Percentiles rank a stretch among this genome's conserved stretches.
phyloP scores from a whole-genome alignment of 2,113 vertebrate genomes.

The Heliornis fulica region DNA sequence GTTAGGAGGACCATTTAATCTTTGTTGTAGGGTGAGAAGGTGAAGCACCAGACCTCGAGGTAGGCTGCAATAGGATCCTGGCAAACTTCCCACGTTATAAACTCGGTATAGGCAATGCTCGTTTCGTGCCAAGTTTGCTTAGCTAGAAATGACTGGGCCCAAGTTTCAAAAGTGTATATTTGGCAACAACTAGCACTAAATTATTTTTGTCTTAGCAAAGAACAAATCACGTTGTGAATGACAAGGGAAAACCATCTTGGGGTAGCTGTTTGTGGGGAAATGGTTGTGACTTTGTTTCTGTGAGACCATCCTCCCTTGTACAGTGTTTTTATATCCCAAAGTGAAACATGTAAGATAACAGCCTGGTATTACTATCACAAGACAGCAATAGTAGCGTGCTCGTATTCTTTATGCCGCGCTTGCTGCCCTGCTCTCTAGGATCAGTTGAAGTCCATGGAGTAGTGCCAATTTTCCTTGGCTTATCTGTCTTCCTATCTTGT shows the following conservation, averaged over 20 bases:
- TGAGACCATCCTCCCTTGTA: not conserved
- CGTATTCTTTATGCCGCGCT: not conserved
- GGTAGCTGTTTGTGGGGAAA: not conserved
- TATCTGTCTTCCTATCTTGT: slow-evolving; percentile 44
- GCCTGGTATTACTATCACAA: not conserved
- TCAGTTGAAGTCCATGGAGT: not conserved
- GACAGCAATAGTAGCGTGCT: not conserved
- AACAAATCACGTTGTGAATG: not conserved
- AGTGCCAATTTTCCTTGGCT: slow-evolving; percentile 58
- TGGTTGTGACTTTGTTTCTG: not conserved
- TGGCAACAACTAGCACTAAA: not conserved
- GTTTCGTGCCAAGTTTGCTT: slow-evolving; percentile 41
- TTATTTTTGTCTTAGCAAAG: slow-evolving; percentile 21
- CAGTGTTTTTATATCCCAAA: not conserved
- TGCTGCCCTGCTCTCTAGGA: not conserved
- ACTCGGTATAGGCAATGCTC: slow-evolving; percentile 40
- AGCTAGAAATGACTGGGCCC: slow-evolving; percentile 40
- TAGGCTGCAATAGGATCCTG: slow-evolving; percentile 48
- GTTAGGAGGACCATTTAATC: slow-evolving; percentile 35
- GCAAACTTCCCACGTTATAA: slow-evolving; percentile 32
- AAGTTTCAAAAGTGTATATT: slow-evolving; percentile 36
- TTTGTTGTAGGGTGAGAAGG: slow-evolving; percentile 60
- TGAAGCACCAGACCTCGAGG: slow-evolving; percentile 58
- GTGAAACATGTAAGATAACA: not conserved
- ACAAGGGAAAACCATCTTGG: not conserved